Evolutionary conservation across 2,797 vertebrate species (phyloP).

Genomic region (Heterohyrax brucei): DNA sequence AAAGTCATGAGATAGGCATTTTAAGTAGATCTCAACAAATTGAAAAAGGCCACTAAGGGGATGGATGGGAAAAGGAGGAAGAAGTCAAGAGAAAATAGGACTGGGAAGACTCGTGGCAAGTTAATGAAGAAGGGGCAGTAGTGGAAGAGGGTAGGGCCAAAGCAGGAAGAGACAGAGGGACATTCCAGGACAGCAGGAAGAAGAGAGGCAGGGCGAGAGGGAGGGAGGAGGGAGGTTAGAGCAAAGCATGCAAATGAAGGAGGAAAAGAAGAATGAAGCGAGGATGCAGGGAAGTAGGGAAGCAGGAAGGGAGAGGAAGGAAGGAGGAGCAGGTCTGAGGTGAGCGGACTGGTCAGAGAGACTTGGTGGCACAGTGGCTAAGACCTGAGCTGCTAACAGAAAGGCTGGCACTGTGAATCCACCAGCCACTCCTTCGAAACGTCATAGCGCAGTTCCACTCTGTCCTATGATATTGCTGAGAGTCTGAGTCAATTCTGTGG

Average conservation of each 20-base stretch:
- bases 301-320: background rate
- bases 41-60: background rate
- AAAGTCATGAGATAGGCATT: background rate
- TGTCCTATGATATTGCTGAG: too few species aligned
- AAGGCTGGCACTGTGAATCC: too few species aligned
- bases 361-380: too few species aligned
- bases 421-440: too few species aligned
- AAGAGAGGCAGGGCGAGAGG: background rate
- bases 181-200: background rate
- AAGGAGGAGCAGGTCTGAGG: background rate
- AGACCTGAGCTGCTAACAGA: too few species aligned
- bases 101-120: background rate
- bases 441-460: too few species aligned
- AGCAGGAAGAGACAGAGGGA: background rate
- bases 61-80: background rate
- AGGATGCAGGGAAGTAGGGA: too few species aligned
- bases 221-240: background rate
- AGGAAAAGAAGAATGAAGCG: background rate
- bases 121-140: background rate
- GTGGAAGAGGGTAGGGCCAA: background rate
- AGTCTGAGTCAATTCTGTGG: too few species aligned
- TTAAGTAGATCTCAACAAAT: background rate
- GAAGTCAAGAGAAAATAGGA: background rate
- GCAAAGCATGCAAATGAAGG: too few species aligned
- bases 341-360: background rate